Evolutionary conservation across 1,140 invertebrate species (phyloP), one percentile per base, ranked within the genome.

Genomic region (Diprion similis): DNA sequence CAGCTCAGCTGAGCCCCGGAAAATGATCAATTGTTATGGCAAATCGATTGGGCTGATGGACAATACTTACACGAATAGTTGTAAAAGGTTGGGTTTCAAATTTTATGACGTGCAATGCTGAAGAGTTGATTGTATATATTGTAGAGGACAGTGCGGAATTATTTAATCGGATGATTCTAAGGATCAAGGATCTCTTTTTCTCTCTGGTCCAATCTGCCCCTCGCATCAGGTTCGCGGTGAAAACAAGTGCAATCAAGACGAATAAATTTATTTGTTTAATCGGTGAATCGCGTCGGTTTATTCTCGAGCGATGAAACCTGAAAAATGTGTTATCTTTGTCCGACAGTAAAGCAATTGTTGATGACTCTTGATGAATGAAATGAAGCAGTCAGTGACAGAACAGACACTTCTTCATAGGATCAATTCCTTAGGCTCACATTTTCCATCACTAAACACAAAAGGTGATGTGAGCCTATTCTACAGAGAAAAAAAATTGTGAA

Each of bases 1-100:
- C 94, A 95, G 86, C 93, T 96, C 72, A 88, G 87, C 83, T 88
- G 86, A 88, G 86, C 84, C 71, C 77, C 85, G 77, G 86, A 87
- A 78, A 80, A 76, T 67, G 82, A 84, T 15, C 19, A 81, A 81
- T 76, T 73, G 78, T 37, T 37, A 0, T 48, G 80, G 77, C 83
- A 84, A 64, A 68, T 85, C 76, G 86, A 88, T 77, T 88, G 86
- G 86, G 83, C 78, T 78, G 85, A 87, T 47, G 86, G 87, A 70
- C 86, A 87, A 75, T 86, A 86, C 71, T 79, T 88, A 70, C 80
- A 87, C 46, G 87, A 87, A 68, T 84, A 86, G 77, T 80, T 87
- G 85, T 82, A 67, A 76, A 71, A 73, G 74, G 68, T 71, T 73
- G 74, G 46, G 72, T 78, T 76, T 70, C 69, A 70, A 68, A 76